Percentiles rank a stretch among this genome's conserved stretches.
Conservation (phyloP, 1,140 invertebrate species). For the Battus philenor region DNA sequence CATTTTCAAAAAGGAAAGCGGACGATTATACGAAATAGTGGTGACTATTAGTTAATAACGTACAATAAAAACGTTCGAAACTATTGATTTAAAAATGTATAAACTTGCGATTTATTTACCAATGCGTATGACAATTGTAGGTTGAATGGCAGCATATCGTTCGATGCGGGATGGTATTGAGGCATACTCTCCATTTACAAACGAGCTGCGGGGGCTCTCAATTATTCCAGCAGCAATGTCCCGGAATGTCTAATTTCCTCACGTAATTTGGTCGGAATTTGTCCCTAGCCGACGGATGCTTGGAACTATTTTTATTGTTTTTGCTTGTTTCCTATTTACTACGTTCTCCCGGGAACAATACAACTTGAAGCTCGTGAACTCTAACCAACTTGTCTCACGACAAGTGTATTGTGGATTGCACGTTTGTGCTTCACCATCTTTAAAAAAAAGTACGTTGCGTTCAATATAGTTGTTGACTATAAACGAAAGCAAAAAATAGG, state of each 20-base stretch:
- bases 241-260: conserved; percentile 72
- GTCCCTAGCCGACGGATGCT: conserved; percentile 58
- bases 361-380: conserved; percentile 50
- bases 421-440: conserved; percentile 33
- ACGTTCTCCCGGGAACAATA: conserved; percentile 53
- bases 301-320: conserved; percentile 72
- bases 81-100: no score
- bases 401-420: conserved; percentile 66
- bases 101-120: conserved; percentile 1
- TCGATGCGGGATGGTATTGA: conserved; percentile 19
- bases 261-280: conserved; percentile 70
- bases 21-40: no score
- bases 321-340: conserved; percentile 68
- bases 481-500: no score
- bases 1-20: no score
- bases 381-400: conserved; percentile 49
- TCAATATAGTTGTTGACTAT: no score
- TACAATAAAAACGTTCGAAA: no score
- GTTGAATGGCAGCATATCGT: background rate
- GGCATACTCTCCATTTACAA: conserved; percentile 37
- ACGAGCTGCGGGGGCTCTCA: conserved; percentile 47
- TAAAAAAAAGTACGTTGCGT: conserved; percentile 8
- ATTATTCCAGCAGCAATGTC: conserved; percentile 61
- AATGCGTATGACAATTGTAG: conserved; percentile 3
- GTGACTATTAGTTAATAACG: no score